These are phyloP conservation scores for Stictonetta naevosa DNA, from an alignment of 2,113 vertebrate species.

Conservation along the genomic window DNA sequence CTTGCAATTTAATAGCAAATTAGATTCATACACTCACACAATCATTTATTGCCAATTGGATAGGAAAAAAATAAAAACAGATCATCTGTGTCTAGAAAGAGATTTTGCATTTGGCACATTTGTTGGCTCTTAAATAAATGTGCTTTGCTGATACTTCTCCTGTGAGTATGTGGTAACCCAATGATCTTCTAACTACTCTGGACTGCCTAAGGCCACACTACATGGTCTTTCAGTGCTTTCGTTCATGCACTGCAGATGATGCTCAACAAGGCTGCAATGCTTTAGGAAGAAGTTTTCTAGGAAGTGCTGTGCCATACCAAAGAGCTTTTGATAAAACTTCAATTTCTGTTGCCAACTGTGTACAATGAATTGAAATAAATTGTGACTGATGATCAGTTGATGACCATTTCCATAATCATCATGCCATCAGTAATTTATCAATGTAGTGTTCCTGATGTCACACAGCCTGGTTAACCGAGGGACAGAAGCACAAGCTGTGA, in stretches of 20 bases:
- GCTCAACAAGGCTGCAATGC: conserved; percentile 55
- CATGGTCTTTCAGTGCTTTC: conserved; percentile 26
- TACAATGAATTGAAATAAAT: conserved; percentile 84
- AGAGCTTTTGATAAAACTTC: conserved; percentile 80
- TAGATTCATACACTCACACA: conserved; percentile 39
- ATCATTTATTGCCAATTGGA: conserved; percentile 62
- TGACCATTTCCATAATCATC: conserved; percentile 91
- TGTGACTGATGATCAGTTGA: conserved; percentile 88
- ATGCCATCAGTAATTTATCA: conserved; percentile 88
- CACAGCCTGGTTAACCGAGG: conserved; percentile 82
- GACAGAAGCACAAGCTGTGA: conserved; percentile 75
- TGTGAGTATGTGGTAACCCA: background rate
- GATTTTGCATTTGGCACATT: conserved; percentile 48
- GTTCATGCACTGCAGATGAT: conserved; percentile 60
- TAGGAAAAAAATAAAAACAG: background rate
- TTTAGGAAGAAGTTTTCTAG: conserved; percentile 67
- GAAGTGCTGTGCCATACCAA: conserved; percentile 70
- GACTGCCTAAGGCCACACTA: conserved; percentile 60
- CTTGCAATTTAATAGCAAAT: conserved; percentile 58
- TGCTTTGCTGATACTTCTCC: conserved; percentile 51
- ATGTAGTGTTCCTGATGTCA: conserved; percentile 85
- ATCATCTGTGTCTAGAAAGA: conserved; percentile 21
- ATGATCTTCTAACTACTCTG: conserved; percentile 64
- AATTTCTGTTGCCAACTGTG: conserved; percentile 69
- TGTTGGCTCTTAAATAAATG: conserved; percentile 63